Conservation (phyloP, 2,797 vertebrate species). For the Microctenopoma steveboyesi region DNA sequence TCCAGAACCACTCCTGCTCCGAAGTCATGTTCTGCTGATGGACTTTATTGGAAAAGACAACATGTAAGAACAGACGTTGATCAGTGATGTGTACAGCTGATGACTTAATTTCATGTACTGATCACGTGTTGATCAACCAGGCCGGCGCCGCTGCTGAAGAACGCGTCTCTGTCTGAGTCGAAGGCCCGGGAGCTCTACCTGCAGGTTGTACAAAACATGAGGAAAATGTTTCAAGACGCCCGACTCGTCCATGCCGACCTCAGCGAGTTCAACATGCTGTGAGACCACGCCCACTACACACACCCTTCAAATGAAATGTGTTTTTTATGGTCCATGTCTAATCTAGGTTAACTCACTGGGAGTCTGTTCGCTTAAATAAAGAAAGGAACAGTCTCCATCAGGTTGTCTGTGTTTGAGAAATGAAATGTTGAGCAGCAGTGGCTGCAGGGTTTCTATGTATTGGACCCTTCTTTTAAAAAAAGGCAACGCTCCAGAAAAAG, state of each 20-base stretch:
- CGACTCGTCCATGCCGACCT: slow-evolving; percentile 96
- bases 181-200: slow-evolving; percentile 93
- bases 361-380: too few relatives aligned
- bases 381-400: too few relatives aligned
- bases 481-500: too few relatives aligned
- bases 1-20: slow-evolving; percentile 92
- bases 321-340: not conserved
- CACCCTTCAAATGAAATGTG: slow-evolving; percentile 4
- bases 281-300: slow-evolving; percentile 39
- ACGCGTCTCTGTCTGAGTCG: slow-evolving; percentile 87
- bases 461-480: too few relatives aligned
- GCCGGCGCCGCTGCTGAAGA: slow-evolving; percentile 95
- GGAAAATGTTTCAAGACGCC: slow-evolving; percentile 94
- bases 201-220: slow-evolving; percentile 93
- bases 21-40: slow-evolving; percentile 96
- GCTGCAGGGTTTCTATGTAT: too few relatives aligned
- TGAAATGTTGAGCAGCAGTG: too few relatives aligned
- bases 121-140: slow-evolving; percentile 68
- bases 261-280: slow-evolving; percentile 99
- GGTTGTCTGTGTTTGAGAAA: too few relatives aligned
- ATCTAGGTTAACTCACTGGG: too few relatives aligned
- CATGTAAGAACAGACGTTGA: slow-evolving; percentile 79
- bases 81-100: not conserved
- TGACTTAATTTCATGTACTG: not conserved
- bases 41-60: slow-evolving; percentile 93